Base-by-base conservation (phyloP, 2,888 invertebrate genomes). In the Melanchra persicariae region DNA sequence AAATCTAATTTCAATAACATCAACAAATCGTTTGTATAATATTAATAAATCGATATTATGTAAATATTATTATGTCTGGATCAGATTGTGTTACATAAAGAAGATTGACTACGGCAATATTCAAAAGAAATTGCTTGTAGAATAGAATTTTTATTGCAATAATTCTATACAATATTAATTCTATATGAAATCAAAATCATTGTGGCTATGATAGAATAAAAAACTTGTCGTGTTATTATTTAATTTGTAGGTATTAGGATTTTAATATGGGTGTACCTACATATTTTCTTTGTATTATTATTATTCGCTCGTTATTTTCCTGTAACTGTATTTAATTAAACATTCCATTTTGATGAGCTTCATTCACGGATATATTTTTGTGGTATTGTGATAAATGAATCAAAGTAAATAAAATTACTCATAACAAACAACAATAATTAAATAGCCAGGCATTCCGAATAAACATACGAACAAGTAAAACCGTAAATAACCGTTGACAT, bases 31-130 rank as follows among this genome's bases (percentile, higher is more conserved):
- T 65, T 74, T 55, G 34, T 24, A 57, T 65, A 60, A 80, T 57
- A 61, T 47, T 74, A 80, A 61, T 80, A 76, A 80, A 80, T 80
- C 80, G 74, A 65, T 80, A 74, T 74, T 79, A 76, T 74, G 80
- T 55, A 60, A 74, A 80, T 60, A 65, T 57, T 76, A 76, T 66
- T 80, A 75, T 61, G 81, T 76, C 76, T 76, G 45, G 81, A 76
- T 80, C 76, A 80, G 76, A 80, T 76, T 80, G 60, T 66, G 66
- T 47, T 80, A 60, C 51, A 60, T 80, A 61, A 80, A 80, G 45
- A 80, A 57, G 60, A 80, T 76, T 66, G 76, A 55, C 60, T 65
- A 74, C 22, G 26, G 75, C 55, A 74, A 80, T 76, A 80, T 76
- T 74, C 66, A 47, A 74, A 74, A 74, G 24, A 74, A 74, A 80